Conservation (phyloP, 2,797 vertebrate genomes). For the Schizothorax lantsangensis region DNA sequence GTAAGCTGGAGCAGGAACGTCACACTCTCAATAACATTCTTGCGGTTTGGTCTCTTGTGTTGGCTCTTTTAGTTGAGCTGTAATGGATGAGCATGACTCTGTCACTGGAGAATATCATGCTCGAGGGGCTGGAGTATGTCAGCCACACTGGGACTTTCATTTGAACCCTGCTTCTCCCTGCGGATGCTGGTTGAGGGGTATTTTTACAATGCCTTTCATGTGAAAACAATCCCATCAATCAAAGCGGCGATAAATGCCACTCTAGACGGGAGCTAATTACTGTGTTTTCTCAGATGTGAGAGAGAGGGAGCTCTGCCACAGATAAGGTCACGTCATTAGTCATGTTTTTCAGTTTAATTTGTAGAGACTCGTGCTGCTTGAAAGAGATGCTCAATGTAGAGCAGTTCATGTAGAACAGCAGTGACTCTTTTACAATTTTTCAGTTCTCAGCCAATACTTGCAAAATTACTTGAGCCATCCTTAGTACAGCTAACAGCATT, state of each 20-base stretch:
- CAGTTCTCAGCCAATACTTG: neutral
- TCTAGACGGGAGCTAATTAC: slow-evolving; percentile 52
- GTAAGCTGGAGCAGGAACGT: slow-evolving; percentile 74
- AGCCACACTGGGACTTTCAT: slow-evolving; percentile 25
- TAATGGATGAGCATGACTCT: neutral
- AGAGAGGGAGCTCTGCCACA: slow-evolving; percentile 63
- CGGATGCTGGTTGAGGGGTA: slow-evolving; percentile 64
- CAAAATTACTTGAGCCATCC: neutral
- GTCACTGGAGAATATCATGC: slow-evolving; percentile 12
- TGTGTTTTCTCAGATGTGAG: slow-evolving; percentile 36
- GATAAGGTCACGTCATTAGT: slow-evolving; percentile 34
- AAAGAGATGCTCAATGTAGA: neutral
- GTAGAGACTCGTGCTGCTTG: neutral
- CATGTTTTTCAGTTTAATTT: slow-evolving; percentile 13
- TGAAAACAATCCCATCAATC: slow-evolving; percentile 35
- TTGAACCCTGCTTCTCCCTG: slow-evolving; percentile 54
- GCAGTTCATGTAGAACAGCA: neutral
- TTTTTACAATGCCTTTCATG: slow-evolving; percentile 53
- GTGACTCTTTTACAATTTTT: neutral
- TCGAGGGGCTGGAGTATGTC: slow-evolving; percentile 6
- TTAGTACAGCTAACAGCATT: neutral
- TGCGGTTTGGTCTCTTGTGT: neutral
- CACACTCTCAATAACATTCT: neutral
- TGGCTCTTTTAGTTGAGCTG: neutral
- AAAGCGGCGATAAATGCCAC: slow-evolving; percentile 57